phyloP scores from a whole-genome alignment of 2,113 vertebrate genomes.

The Tenrec ecaudatus region DNA sequence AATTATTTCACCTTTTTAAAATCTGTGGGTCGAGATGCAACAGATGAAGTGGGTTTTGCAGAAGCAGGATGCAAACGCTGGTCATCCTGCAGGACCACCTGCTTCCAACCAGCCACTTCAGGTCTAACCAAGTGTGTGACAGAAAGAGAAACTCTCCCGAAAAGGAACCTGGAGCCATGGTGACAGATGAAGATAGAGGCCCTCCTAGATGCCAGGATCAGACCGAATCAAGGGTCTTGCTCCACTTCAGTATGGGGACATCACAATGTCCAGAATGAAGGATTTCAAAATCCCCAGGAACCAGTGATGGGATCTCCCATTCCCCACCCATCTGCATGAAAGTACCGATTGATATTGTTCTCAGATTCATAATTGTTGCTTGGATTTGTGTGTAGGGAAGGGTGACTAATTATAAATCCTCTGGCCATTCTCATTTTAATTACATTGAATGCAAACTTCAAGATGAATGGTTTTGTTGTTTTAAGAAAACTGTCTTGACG shows the following conservation, averaged over 20 bases:
- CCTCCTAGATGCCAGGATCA: not conserved
- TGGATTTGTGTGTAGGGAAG: not conserved
- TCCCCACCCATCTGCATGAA: not conserved
- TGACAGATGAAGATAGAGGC: not conserved
- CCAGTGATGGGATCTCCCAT: accelerated
- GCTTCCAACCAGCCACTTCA: not conserved
- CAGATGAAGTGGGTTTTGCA: not conserved
- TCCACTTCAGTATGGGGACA: not conserved
- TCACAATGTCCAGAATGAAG: not conserved
- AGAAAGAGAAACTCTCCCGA: not conserved
- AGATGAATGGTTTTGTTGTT: not conserved
- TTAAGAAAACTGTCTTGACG: not conserved
- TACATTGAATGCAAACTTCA: not conserved
- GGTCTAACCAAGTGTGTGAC: not conserved
- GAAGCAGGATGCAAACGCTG: not conserved
- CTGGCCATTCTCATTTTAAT: not conserved
- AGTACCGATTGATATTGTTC: not conserved
- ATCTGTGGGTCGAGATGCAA: not conserved
- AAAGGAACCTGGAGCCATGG: not conserved
- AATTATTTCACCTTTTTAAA: not conserved
- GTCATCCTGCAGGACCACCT: not conserved
- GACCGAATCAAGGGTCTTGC: not conserved
- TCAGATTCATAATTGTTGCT: not conserved
- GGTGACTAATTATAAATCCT: not conserved
- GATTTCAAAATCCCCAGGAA: not conserved